Evolutionary conservation across 2,113 vertebrate species (phyloP).

Genomic region (Boleophthalmus pectinirostris): DNA sequence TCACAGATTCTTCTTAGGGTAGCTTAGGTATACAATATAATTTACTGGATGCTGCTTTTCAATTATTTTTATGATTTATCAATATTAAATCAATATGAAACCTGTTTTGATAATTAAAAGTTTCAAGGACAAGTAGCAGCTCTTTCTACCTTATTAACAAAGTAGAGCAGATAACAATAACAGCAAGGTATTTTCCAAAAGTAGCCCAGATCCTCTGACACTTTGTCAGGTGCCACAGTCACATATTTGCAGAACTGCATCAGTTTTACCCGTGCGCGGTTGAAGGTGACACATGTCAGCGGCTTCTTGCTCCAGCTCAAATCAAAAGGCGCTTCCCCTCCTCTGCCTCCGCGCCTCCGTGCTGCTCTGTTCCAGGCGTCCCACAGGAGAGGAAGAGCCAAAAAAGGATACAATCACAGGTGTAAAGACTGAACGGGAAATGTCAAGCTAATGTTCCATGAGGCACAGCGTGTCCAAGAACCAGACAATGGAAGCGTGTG

Average conservation of each 20-base stretch:
- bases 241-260: conserved; percentile 14
- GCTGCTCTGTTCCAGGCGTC: conserved; percentile 35
- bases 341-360: conserved; percentile 16
- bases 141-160: neutral
- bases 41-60: neutral
- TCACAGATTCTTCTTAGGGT: too few relatives aligned
- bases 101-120: neutral
- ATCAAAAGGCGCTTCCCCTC: conserved; percentile 33
- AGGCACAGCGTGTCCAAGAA: conserved; percentile 32
- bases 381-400: conserved; percentile 36
- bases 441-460: conserved; percentile 38
- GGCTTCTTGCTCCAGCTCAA: conserved; percentile 31
- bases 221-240: conserved; percentile 30
- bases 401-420: conserved; percentile 36
- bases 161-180: neutral
- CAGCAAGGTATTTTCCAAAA: conserved; percentile 1
- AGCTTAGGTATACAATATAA: neutral
- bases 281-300: conserved; percentile 42
- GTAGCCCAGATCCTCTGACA: conserved; percentile 24
- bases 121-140: neutral
- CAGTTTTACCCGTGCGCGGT: conserved; percentile 19
- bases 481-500: neutral
- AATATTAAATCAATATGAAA: neutral
- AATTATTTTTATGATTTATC: neutral
- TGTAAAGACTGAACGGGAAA: conserved; percentile 43